Conservation (phyloP, 2,113 vertebrate genomes). For the Labeo catla region DNA sequence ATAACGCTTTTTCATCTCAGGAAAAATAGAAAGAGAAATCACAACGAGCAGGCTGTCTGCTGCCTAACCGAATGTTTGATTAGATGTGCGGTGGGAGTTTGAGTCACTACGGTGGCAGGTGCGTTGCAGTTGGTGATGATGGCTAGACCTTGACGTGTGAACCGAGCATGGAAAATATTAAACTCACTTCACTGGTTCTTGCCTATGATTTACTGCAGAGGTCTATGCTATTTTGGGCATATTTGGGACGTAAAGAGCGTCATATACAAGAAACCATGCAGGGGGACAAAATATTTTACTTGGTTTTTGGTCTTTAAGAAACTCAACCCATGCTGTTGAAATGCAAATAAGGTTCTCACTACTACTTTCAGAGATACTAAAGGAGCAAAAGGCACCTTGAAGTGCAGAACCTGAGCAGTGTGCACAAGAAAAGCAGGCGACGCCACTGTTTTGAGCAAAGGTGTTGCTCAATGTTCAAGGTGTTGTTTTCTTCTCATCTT, state of each 20-base stretch:
- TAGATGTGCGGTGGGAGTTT: conserved; percentile 18
- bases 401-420: neutral
- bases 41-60: conserved; percentile 1
- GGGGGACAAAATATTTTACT: neutral
- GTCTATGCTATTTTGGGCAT: conserved; percentile 19
- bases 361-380: conserved; percentile 1
- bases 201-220: neutral
- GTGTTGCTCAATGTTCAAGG: neutral
- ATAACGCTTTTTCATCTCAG: conserved; percentile 16
- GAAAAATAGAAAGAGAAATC: conserved; percentile 19
- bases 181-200: neutral
- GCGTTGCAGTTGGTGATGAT: neutral
- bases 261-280: conserved; percentile 1
- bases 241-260: neutral
- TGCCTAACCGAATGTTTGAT: conserved; percentile 18
- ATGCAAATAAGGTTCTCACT: neutral
- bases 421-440: neutral
- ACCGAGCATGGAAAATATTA: neutral
- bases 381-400: neutral
- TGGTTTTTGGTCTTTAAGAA: neutral
- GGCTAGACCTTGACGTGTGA: conserved; percentile 16
- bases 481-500: neutral
- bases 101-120: conserved; percentile 15
- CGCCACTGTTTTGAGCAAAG: neutral
- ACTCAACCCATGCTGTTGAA: neutral